Evolutionary conservation across 2,797 vertebrate genomes (phyloP).

Genomic region (Antennarius maculatus): DNA sequence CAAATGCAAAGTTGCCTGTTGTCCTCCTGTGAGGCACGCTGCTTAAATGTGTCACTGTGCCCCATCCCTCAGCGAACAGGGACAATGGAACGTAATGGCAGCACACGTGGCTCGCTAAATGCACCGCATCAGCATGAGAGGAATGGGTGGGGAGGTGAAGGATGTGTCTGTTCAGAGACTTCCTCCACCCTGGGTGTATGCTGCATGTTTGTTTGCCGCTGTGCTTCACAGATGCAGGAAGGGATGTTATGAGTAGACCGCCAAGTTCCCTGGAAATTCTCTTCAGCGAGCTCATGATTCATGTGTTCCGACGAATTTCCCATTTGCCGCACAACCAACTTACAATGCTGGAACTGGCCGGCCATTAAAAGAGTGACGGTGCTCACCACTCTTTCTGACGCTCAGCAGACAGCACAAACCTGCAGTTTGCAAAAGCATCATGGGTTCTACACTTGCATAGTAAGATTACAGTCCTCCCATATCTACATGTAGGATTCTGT

Average conservation of each 20-base stretch:
- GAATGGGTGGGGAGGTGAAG: slow-evolving; percentile 37
- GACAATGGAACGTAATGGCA: slow-evolving; percentile 68
- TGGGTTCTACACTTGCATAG: slow-evolving; percentile 26
- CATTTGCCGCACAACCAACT: slow-evolving; percentile 33
- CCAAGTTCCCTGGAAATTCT: slow-evolving; percentile 25
- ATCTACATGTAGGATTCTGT: slow-evolving; percentile 39
- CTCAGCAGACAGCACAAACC: slow-evolving; percentile 26
- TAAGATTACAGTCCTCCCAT: slow-evolving; percentile 24
- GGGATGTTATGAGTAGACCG: not conserved
- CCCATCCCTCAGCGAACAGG: slow-evolving; percentile 46
- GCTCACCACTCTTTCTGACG: not conserved
- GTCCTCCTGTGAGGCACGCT: slow-evolving; percentile 65
- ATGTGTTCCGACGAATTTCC: slow-evolving; percentile 38
- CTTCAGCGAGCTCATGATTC: slow-evolving; percentile 17
- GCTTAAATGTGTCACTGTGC: slow-evolving; percentile 67
- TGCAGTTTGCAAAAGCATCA: slow-evolving; percentile 20
- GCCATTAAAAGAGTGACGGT: slow-evolving; percentile 7
- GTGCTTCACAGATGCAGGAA: slow-evolving; percentile 57
- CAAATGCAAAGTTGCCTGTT: slow-evolving; percentile 76
- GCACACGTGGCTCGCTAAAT: slow-evolving; percentile 73
- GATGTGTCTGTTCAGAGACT: slow-evolving; percentile 48
- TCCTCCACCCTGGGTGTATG: slow-evolving; percentile 44
- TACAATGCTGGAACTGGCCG: not conserved
- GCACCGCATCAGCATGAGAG: slow-evolving; percentile 42
- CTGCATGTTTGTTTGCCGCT: slow-evolving; percentile 27